phyloP scores from a whole-genome alignment of 2,113 vertebrate species.

The Atlantisia rogersi region DNA sequence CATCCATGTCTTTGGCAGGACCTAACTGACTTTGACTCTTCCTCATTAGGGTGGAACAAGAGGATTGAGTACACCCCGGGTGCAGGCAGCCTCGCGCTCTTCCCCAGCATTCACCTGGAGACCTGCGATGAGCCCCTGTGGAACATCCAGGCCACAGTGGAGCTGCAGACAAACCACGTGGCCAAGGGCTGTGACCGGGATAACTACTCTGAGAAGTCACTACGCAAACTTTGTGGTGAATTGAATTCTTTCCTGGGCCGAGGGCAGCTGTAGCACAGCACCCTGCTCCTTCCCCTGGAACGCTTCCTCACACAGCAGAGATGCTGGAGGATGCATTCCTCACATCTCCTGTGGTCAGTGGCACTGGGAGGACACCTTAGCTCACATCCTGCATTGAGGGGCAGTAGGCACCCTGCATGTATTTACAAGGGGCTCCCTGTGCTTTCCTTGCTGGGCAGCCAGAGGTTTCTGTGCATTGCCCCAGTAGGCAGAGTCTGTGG shows the following conservation, averaged over 20 bases:
- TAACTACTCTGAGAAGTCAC: constrained; percentile 94
- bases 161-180: constrained; percentile 95
- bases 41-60: constrained; percentile 90
- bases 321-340: not conserved
- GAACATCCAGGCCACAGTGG: constrained; percentile 97
- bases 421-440: not conserved
- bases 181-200: constrained; percentile 97
- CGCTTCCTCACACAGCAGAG: not conserved
- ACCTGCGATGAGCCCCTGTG: constrained; percentile 96
- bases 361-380: not conserved
- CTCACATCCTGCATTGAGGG: not conserved
- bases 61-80: constrained; percentile 94
- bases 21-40: not conserved
- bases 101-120: constrained; percentile 93
- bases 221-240: constrained; percentile 93
- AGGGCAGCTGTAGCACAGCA: not conserved
- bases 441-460: not conserved
- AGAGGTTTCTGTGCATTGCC: not conserved
- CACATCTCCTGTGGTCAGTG: not conserved
- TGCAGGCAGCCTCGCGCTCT: constrained; percentile 89
- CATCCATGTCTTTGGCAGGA: not conserved
- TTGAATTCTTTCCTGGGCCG: not conserved
- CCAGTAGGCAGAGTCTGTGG: not conserved
- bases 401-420: not conserved
- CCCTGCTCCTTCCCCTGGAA: not conserved